These are phyloP conservation scores for Anniella stebbinsi DNA, from an alignment of 2,797 vertebrate species.

Conservation along the genomic window DNA sequence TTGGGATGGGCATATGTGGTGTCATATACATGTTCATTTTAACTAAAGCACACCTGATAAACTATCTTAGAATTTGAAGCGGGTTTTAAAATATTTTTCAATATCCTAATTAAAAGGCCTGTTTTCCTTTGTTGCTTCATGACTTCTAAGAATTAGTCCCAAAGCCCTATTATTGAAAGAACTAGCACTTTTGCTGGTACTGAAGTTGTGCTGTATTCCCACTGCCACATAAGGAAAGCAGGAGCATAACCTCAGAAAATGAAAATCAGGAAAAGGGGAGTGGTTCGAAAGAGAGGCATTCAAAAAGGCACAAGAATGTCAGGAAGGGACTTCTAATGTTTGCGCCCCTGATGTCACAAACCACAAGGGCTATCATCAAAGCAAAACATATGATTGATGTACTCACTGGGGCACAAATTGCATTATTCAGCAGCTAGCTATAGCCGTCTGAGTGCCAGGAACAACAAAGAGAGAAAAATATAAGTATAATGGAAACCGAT, in stretches of 20 bases:
- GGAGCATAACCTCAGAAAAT: background rate
- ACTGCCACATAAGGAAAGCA: background rate
- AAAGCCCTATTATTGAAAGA: background rate
- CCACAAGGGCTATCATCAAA: background rate
- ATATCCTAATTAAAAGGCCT: background rate
- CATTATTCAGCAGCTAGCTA: too few relatives aligned
- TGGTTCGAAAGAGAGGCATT: background rate
- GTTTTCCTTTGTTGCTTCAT: background rate
- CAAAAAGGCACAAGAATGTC: background rate
- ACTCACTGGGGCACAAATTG: background rate
- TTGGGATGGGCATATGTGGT: background rate
- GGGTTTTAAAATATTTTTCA: background rate
- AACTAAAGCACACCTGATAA: background rate
- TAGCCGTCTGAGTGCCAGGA: background rate
- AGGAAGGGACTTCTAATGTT: background rate
- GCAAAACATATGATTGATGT: background rate
- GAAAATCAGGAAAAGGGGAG: too few relatives aligned
- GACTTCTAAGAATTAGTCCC: background rate
- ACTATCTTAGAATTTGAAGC: background rate
- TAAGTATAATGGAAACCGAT: background rate
- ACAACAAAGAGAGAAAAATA: background rate
- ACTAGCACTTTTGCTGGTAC: background rate
- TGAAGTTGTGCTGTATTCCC: background rate
- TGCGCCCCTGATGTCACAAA: too few relatives aligned
- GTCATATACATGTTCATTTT: background rate